These are phyloP conservation scores for Unio delphinus DNA, from an alignment of 2,888 invertebrate species.

Conservation along the genomic window DNA sequence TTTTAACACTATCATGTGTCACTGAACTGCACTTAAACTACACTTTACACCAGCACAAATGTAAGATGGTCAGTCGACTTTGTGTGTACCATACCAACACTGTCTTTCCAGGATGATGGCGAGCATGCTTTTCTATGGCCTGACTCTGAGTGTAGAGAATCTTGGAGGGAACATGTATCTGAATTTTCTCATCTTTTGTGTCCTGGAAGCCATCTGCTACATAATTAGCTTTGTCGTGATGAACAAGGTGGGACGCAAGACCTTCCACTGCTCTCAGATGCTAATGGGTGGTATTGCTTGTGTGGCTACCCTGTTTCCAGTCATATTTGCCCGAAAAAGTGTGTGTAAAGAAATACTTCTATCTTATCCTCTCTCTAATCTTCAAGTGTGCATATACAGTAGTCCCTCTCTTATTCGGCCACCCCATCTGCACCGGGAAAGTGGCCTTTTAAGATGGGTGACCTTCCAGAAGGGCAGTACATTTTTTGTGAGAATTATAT, in stretches of 20 bases:
- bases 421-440: no score
- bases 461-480: no score
- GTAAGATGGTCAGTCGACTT: no score
- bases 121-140: conserved; percentile 4
- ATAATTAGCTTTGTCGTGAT: neutral
- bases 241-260: neutral
- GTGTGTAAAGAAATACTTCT: neutral
- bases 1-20: no score
- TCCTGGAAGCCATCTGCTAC: conserved; percentile 2
- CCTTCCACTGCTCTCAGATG: conserved; percentile 3
- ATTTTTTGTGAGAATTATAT: no score
- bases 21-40: no score
- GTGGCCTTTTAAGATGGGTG: no score
- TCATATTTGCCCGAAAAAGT: conserved; percentile 4
- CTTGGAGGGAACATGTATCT: conserved; percentile 7
- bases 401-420: no score
- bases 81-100: no score
- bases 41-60: no score
- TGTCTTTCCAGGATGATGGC: conserved; percentile 4
- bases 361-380: neutral
- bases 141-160: conserved; percentile 2
- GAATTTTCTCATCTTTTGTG: conserved; percentile 2
- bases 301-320: conserved; percentile 1
- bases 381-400: no score
- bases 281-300: conserved; percentile 5